phyloP scores from a whole-genome alignment of 2,888 invertebrate genomes.

The Catotricha subobsoleta region DNA sequence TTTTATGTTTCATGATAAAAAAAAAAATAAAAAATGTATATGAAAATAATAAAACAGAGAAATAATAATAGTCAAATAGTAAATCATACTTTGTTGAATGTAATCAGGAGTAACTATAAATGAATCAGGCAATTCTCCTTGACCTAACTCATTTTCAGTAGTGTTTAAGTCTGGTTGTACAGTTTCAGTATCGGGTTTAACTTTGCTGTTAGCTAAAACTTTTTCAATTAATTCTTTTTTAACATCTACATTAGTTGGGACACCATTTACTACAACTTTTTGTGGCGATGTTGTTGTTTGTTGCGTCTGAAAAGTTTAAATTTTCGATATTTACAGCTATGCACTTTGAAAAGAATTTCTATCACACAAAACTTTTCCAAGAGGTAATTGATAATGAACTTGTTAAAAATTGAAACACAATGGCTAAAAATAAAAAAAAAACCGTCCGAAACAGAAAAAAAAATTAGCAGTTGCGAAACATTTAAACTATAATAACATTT shows the following conservation, averaged over 20 bases:
- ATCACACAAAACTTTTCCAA: no score
- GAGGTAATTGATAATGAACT: no score
- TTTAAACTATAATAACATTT: no score
- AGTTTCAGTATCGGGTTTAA: no score
- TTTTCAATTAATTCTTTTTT: conserved; percentile 19
- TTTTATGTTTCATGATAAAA: background rate
- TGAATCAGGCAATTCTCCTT: conserved; percentile 22
- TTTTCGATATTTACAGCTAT: no score
- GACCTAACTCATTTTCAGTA: conserved; percentile 6
- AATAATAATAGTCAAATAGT: background rate
- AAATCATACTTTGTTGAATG: conserved; percentile 72
- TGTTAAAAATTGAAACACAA: no score
- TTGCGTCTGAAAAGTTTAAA: no score
- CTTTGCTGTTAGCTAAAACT: conserved; percentile 21
- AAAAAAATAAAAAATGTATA: background rate
- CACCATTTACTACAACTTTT: conserved; percentile 12
- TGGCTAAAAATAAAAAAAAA: no score
- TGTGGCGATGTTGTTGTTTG: no score
- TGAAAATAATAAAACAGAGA: background rate
- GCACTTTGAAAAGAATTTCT: no score
- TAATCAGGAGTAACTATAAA: conserved; percentile 84
- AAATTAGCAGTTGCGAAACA: no score
- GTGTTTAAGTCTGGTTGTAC: conserved; percentile 4
- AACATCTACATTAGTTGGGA: conserved; percentile 11
- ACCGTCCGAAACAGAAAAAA: no score